A percentile compares a stretch with the other conserved stretches of the same genome.
Conservation (phyloP, 2,888 invertebrate genomes). For the Phaonia tiefii region DNA sequence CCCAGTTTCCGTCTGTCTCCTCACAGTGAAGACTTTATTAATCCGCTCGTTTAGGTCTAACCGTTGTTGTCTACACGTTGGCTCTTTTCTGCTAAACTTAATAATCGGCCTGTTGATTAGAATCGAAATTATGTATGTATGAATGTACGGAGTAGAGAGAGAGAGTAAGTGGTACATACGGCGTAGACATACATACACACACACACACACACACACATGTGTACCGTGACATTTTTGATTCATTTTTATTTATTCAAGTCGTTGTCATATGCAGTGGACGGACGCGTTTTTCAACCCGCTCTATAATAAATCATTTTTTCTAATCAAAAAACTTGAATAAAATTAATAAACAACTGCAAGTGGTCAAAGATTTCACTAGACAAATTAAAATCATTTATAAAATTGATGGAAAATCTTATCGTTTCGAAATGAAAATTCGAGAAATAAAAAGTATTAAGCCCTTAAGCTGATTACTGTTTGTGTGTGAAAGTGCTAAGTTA, state of each 20-base stretch:
- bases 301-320: background rate
- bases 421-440: too few relatives aligned
- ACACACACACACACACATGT: conserved; percentile 7
- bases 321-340: background rate
- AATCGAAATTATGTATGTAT: conserved; percentile 4
- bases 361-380: background rate
- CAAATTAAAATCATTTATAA: background rate
- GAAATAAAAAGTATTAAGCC: conserved; percentile 6
- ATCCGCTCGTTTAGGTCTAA: conserved; percentile 33
- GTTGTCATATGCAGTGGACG: conserved; percentile 21
- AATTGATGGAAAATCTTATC: background rate
- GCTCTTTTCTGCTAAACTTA: conserved; percentile 21
- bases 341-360: background rate
- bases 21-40: conserved; percentile 19
- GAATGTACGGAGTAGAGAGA: too few relatives aligned
- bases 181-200: conserved; percentile 4
- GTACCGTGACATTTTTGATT: conserved; percentile 31
- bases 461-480: conserved; percentile 5
- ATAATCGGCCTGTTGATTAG: conserved; percentile 35
- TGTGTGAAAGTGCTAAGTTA: conserved; percentile 22
- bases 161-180: too few relatives aligned
- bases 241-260: conserved; percentile 9
- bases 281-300: conserved; percentile 24
- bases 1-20: conserved; percentile 16
- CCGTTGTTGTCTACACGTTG: conserved; percentile 17